Evolutionary conservation across 2,888 invertebrate species (phyloP), one percentile per base, ranked within the genome.

Genomic region (Drosophila recens): DNA sequence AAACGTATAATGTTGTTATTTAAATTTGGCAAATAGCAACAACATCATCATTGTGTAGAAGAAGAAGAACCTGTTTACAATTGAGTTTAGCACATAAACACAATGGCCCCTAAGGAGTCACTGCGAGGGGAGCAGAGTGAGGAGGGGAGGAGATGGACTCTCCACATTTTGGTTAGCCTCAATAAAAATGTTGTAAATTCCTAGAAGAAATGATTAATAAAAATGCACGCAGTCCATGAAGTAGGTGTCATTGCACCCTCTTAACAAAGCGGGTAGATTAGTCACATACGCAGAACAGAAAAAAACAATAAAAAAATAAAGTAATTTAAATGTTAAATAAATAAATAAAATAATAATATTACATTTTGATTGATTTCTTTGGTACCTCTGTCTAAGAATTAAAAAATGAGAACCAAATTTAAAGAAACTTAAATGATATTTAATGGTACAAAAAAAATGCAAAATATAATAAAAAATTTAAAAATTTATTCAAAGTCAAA

Each of bases 171-270:
- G 86, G 79, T 88, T 79, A 86, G 84, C 79, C 87, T 86, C 81
- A 87, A 89, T 87, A 86, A 89, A 87, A 80, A 87, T 73, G 89
- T 57, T 82, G 89, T 87, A 89, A 87, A 87, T 87, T 87, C 86
- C 82, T 89, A 87, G 89, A 89, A 86, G 82, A 75, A 89, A 87
- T 87, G 86, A 87, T 87, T 87, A 89, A 87, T 87, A 87, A 87
- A 86, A 86, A 75, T 72, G 62, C 70, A 79, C 52, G 46, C 63
- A 66, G 33, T 49, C 48, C 48, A 40, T 34, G 58, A 43, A 57
- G 57, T 57, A 45, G 56, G 59, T 70, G 70, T 70, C 70, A 70
- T 58, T 63, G 58, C 70, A 76, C 75, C 58, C 76, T 40, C 15
- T 38, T 27, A 33, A 30, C 15, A 33, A n/a, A 34, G 1, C 17